Conservation (phyloP, 2,888 invertebrate species). For the Noctua comes region DNA sequence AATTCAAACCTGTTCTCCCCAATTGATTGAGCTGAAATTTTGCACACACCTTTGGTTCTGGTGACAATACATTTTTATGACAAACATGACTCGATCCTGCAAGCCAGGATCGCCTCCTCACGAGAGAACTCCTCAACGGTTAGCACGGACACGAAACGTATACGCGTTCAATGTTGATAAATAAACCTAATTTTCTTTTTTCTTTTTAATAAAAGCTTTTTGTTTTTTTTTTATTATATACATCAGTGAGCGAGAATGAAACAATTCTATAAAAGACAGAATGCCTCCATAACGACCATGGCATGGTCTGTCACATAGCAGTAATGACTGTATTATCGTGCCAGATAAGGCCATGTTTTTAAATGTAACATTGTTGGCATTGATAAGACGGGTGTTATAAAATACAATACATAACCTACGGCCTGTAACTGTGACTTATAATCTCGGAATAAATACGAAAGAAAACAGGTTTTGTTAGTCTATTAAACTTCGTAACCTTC, state of each 20-base stretch:
- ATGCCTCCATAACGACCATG: conserved; percentile 19
- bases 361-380: conserved; percentile 47
- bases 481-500: conserved; percentile 57
- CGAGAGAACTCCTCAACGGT: not conserved
- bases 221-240: not conserved
- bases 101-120: not conserved
- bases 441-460: conserved; percentile 37
- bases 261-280: conserved; percentile 1
- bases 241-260: not conserved
- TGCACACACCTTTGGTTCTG: not conserved
- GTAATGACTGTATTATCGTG: conserved; percentile 33
- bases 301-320: conserved; percentile 14
- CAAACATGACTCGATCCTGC: not conserved
- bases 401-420: conserved; percentile 41
- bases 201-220: not conserved
- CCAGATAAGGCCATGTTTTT: conserved; percentile 49
- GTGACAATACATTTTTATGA: not conserved
- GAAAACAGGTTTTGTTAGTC: conserved; percentile 50
- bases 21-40: not conserved
- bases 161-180: not conserved
- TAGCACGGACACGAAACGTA: not conserved
- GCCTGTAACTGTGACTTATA: conserved; percentile 33
- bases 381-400: conserved; percentile 47
- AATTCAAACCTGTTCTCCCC: not conserved
- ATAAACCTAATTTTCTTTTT: not conserved